Evolutionary conservation across 2,113 vertebrate species (phyloP), one percentile per base, ranked within the genome.

Genomic region (Corynorhinus townsendii): DNA sequence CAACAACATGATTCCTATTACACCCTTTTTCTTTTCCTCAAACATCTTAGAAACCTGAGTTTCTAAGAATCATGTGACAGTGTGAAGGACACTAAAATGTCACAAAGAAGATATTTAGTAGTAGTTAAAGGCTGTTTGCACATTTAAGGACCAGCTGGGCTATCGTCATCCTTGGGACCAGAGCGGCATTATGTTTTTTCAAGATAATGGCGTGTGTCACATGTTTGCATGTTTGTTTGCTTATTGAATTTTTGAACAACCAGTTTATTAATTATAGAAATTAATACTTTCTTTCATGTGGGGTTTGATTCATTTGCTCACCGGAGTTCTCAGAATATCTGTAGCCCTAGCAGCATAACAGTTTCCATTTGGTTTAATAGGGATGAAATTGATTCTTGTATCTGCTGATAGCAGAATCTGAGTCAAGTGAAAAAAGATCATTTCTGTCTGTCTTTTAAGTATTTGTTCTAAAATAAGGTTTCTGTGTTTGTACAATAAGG

Each of bases 1-100:
- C 7, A 89, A 86, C 91, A 95, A 95, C 54, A 91, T 93, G 85
- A 97, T 81, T 87, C 11, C 82, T 71, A 84, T 96, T 80, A 79
- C 75, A 91, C 92, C 86, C 56, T 89, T 64, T 54, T 97, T 96
- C 47, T 30, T 71, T 91, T 91, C 79, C 35, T 86, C 79, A 79
- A 0, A 0, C 28, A 84, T 91, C 83, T 93, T 82, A 26, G 56
- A 76, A 79, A 75, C 16, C 72, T 76, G 8, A 68, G 83, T 85
- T 92, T 86, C 96, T 97, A 68, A 96, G 77, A 95, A 66, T 85
- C 72, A 64, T 90, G 66, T 93, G 71, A 40, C 54, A n/a, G 22
- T 90, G 76, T 86, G 64, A 86, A 17, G 1, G 71, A 79, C 72
- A 69, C 40, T 76, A 35, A 89, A 92, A 83, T 88, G 28, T 33